A percentile compares a stretch with the other conserved stretches of the same genome.
These are phyloP conservation scores for Picus viridis DNA, from an alignment of 2,797 vertebrate species.

Conservation along the genomic window DNA sequence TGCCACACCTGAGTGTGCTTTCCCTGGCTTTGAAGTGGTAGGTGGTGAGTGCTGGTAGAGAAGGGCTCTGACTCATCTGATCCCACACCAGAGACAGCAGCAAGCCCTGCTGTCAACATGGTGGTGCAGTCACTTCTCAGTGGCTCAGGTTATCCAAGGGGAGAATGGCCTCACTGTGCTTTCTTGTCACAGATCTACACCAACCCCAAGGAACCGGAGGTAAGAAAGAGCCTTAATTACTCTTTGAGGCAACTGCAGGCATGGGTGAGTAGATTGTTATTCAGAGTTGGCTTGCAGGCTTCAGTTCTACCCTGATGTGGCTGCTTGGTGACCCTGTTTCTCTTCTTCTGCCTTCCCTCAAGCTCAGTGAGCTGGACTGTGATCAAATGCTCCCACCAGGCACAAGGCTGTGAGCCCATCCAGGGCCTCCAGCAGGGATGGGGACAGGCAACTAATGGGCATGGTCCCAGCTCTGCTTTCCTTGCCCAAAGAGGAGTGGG, in stretches of 20 bases:
- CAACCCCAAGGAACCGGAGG: conserved; percentile 80
- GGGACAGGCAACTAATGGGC: conserved; percentile 18
- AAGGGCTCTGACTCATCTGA: neutral
- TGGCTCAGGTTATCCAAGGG: neutral
- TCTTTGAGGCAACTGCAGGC: conserved; percentile 40
- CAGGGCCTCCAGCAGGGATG: conserved; percentile 2
- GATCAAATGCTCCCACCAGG: conserved; percentile 41
- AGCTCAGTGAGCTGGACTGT: conserved; percentile 32
- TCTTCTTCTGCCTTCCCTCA: conserved; percentile 30
- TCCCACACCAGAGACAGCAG: neutral
- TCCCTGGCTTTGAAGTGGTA: conserved; percentile 51
- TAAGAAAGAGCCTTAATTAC: conserved; percentile 75
- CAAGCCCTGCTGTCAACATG: conserved; percentile 5
- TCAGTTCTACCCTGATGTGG: conserved; percentile 12
- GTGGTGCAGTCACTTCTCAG: neutral
- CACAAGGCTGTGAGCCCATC: neutral
- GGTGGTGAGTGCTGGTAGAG: conserved; percentile 16
- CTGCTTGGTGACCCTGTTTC: conserved; percentile 48
- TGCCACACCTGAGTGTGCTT: neutral
- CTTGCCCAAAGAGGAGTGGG: neutral
- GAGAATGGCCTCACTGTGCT: conserved; percentile 56
- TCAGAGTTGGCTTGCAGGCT: conserved; percentile 11
- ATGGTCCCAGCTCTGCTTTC: neutral
- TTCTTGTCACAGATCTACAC: conserved; percentile 80
- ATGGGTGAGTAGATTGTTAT: conserved; percentile 64